Evolutionary conservation across 2,113 vertebrate genomes (phyloP).

Genomic region (Gasterosteus aculeatus): DNA sequence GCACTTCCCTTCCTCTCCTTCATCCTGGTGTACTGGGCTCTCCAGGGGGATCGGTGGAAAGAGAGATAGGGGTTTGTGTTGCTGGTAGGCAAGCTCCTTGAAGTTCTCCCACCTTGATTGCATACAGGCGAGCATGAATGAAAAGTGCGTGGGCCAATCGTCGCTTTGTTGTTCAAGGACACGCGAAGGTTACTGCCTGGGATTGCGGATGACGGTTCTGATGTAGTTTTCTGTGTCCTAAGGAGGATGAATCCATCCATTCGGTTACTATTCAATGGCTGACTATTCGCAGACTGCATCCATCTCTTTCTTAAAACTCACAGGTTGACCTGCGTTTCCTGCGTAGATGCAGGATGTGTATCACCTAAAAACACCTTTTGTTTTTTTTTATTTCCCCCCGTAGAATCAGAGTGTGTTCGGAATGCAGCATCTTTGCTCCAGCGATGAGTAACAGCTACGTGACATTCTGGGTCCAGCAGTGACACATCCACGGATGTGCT

Average conservation of each 20-base stretch:
- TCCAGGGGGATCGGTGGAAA: conserved; percentile 59
- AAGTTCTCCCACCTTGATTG: conserved; percentile 71
- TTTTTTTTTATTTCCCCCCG: not conserved
- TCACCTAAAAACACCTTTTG: not conserved
- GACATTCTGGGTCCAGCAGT: conserved; percentile 59
- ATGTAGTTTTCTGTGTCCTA: conserved; percentile 47
- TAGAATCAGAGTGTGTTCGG: conserved; percentile 30
- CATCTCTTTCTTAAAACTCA: not conserved
- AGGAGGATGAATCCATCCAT: conserved; percentile 22
- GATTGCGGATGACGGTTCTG: conserved; percentile 47
- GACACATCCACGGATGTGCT: conserved; percentile 52
- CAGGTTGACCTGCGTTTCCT: conserved; percentile 11
- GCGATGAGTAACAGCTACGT: conserved; percentile 60
- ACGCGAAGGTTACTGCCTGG: conserved; percentile 58
- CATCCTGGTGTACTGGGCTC: conserved; percentile 35
- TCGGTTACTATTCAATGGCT: conserved; percentile 1
- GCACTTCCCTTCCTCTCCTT: conserved; percentile 51
- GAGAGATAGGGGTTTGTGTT: conserved; percentile 54
- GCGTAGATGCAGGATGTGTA: not conserved
- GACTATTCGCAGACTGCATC: not conserved
- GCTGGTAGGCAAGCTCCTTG: conserved; percentile 52
- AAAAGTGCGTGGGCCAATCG: conserved; percentile 59
- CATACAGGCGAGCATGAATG: conserved; percentile 66
- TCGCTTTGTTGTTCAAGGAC: conserved; percentile 74
- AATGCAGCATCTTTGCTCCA: conserved; percentile 45